Evolutionary conservation across 2,888 invertebrate species (phyloP).

Genomic region (Blera fallax): DNA sequence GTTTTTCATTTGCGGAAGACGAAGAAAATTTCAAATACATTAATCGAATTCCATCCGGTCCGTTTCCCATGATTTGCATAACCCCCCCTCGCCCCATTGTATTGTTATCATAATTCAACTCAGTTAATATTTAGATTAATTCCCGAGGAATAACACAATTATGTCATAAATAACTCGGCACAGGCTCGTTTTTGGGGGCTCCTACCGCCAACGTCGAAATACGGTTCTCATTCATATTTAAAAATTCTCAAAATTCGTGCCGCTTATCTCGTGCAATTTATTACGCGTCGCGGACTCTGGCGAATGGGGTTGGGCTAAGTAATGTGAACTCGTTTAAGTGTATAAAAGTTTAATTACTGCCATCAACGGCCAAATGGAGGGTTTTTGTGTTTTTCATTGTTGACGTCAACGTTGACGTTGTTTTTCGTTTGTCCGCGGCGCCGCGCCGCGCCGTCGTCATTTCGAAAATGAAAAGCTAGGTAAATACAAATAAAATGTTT

Average conservation of each 20-base stretch:
- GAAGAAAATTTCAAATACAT: slow-evolving; percentile 43
- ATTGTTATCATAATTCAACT: slow-evolving; percentile 70
- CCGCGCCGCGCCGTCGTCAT: no score
- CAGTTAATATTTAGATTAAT: slow-evolving; percentile 70
- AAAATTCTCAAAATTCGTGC: slow-evolving; percentile 37
- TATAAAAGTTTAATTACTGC: slow-evolving; percentile 68
- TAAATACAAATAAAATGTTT: slow-evolving; percentile 51
- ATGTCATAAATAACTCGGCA: slow-evolving; percentile 53
- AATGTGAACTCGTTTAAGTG: slow-evolving; percentile 66
- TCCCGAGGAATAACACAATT: slow-evolving; percentile 64
- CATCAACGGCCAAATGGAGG: slow-evolving; percentile 55
- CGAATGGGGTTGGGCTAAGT: slow-evolving; percentile 43
- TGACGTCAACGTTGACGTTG: not conserved
- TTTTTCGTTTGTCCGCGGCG: slow-evolving; percentile 4
- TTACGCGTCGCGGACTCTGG: slow-evolving; percentile 25
- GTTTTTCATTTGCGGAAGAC: slow-evolving; percentile 17
- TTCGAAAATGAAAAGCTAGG: slow-evolving; percentile 52
- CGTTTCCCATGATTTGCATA: slow-evolving; percentile 71
- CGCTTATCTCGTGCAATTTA: slow-evolving; percentile 59
- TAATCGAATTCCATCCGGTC: slow-evolving; percentile 70
- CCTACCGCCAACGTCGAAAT: not conserved
- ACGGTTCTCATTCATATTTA: slow-evolving; percentile 40
- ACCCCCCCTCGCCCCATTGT: slow-evolving; percentile 52
- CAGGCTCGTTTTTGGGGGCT: not conserved
- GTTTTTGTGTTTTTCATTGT: slow-evolving; percentile 15